Evolutionary conservation across 2,113 vertebrate species (phyloP), one percentile per base, ranked within the genome.

Genomic region (Eulemur rufifrons): DNA sequence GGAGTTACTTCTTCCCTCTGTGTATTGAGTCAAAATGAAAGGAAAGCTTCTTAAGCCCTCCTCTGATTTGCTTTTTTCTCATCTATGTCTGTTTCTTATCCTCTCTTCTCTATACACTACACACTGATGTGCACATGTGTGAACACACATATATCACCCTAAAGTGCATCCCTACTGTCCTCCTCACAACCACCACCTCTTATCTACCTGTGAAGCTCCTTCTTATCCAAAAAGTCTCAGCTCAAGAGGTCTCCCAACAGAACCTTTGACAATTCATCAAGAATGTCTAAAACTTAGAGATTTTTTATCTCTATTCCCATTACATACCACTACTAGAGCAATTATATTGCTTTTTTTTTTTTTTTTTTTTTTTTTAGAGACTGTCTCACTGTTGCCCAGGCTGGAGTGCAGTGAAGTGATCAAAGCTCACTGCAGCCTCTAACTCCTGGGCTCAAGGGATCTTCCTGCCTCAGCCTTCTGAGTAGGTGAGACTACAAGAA

Each of bases 321-420:
- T 81, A 14, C 21, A 56, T 50, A 39, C 32, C 37, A 81, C 37
- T 17, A 94, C 45, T 50, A 89, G 61, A 94, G 34, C 39, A 37
- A 89, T 59, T 59, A 77, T 32, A 63, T 27, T 82, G 39, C 29
- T 37, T 92, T 86, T 95, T 94, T 29, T 27, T 86, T 95, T 94
- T 29, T 95, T 94, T 29, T 27, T 54, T 56, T 56, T 56, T 63
- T 61, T 61, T 61, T 29, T 12, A 63, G 61, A 27, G 61, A 63
- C 61, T 27, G 59, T 61, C 9, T 63, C 11, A 12, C 61, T 63
- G 25, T 63, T 27, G 61, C 61, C 61, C 61, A 63, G 61, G 61
- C 61, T 63, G 27, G 25, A 63, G 61, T 63, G 61, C 61, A 29
- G 25, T 27, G 25, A 63, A 12, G 61, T 63, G 11, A 63, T 29